phyloP scores from a whole-genome alignment of 1,140 invertebrate genomes.

The Mycetomoellerius zeteki region DNA sequence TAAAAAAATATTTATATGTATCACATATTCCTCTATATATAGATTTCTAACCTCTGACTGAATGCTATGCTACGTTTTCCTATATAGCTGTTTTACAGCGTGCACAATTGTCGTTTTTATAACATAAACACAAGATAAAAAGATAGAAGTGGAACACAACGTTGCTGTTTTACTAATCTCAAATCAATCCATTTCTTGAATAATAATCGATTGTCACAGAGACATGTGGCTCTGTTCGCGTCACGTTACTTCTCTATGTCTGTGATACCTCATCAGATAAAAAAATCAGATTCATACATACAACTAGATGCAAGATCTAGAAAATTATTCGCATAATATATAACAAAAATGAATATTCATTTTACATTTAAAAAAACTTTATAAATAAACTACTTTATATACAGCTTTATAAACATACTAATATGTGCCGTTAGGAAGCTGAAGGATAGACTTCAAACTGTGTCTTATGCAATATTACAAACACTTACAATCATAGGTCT shows the following conservation, averaged over 20 bases:
- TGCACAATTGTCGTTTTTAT: neutral
- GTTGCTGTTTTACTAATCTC: neutral
- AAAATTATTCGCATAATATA: neutral
- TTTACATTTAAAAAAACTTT: neutral
- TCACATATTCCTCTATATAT: neutral
- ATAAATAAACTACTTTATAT: no score
- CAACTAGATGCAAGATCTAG: neutral
- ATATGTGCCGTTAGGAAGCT: constrained; percentile 2
- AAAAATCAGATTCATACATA: neutral
- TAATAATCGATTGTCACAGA: neutral
- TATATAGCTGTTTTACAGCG: neutral
- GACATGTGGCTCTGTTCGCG: neutral
- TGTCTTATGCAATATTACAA: neutral
- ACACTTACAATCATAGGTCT: neutral
- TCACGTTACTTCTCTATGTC: neutral
- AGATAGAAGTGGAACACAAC: neutral
- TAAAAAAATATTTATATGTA: neutral
- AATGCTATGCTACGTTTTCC: neutral
- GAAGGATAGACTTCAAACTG: constrained; percentile 17
- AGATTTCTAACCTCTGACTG: constrained; percentile 42
- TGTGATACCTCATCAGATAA: constrained; percentile 43
- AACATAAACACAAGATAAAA: neutral
- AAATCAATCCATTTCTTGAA: neutral
- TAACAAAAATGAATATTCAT: neutral
- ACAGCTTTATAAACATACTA: no score